Evolutionary conservation across 1,140 invertebrate genomes (phyloP), one percentile per base, ranked within the genome.

Genomic region (Drosophila ercepeae): DNA sequence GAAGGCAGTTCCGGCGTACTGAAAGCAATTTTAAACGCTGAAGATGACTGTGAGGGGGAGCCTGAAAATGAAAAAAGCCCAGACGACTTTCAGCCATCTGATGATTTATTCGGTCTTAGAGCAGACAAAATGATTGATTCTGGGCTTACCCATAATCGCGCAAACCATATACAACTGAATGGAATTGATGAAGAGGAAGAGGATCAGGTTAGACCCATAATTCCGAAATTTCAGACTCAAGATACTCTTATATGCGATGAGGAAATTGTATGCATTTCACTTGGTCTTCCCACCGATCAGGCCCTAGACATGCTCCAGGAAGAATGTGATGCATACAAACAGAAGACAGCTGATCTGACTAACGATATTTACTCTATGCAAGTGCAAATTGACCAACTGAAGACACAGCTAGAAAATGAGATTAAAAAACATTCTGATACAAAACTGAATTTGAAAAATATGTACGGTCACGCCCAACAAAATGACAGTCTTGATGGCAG

Each of bases 11-110:
- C 74, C 11, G 82, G 88, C 54, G 73, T 91, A 16, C 74, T 91
- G 14, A 83, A 78, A 48, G 91, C 91, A 19, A 90, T 91, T 44
- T 86, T 86, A 16, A 83, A 89, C 52, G 68, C 74, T 48, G 77
- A 82, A 18, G 82, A 78, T 21, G 71, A 75, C 5, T 71, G 78
- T 11, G 9, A 32, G 1, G 54, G 48, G 19, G n/a, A 32, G n/a
- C 39, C 53, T 4, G 3, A 32, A 32, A n/a, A n/a, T 32, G 3
- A 19, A 19, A 19, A 19, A n/a, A 1, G 7, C 13, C n/a, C 18
- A 49, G 21, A 49, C 18, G 18, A 46, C 4, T 16, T 6, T 18
- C 21, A 23, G 14, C 19, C 23, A 16, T 21, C 39, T 29, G 50
- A 32, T 34, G 7, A 42, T 23, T 39, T 13, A 36, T 6, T 14